These are phyloP conservation scores for Atrichornis clamosus DNA, from an alignment of 2,113 vertebrate genomes.

Conservation along the genomic window DNA sequence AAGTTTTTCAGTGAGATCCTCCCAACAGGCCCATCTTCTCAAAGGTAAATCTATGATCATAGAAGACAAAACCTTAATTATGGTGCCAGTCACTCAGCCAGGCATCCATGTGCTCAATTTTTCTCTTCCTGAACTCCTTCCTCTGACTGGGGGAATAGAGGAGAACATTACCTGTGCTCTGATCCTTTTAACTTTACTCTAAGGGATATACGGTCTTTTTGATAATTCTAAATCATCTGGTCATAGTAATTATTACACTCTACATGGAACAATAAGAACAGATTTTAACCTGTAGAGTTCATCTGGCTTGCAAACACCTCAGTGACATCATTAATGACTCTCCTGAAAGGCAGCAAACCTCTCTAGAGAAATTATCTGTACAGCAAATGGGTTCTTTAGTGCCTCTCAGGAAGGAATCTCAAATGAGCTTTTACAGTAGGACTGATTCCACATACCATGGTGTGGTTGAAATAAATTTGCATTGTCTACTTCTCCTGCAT, in stretches of 20 bases:
- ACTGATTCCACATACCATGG: background rate
- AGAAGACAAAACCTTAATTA: background rate
- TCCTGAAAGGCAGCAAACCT: background rate
- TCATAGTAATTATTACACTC: background rate
- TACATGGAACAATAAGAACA: background rate
- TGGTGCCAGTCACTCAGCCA: background rate
- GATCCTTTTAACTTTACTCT: background rate
- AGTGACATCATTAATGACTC: background rate
- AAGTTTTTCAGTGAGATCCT: background rate
- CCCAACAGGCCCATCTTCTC: background rate
- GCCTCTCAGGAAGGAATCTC: background rate
- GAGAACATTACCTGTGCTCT: background rate
- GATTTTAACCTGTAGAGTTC: background rate
- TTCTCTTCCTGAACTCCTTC: background rate
- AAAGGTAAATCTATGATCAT: background rate
- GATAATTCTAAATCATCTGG: background rate
- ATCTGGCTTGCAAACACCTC: background rate
- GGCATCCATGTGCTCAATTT: background rate
- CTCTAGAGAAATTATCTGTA: background rate
- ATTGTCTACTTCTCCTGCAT: background rate
- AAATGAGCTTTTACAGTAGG: background rate
- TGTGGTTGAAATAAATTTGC: background rate
- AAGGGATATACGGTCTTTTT: background rate
- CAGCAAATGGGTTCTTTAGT: background rate
- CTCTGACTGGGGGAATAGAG: background rate